These are phyloP conservation scores for Cryptoblepharus egeriae DNA, from an alignment of 2,797 vertebrate species.

Conservation along the genomic window DNA sequence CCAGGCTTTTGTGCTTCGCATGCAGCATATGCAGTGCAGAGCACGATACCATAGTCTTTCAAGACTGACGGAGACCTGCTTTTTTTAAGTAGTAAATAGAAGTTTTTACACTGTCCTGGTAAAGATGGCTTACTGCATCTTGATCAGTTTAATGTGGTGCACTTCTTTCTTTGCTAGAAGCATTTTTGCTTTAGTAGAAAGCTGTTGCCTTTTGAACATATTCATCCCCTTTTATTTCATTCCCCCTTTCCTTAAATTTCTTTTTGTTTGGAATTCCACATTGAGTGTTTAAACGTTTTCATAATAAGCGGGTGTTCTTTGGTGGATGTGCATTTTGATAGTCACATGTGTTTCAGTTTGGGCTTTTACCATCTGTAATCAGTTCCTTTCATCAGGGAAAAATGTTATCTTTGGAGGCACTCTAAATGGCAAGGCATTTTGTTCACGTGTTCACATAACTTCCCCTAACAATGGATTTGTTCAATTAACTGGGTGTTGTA, in stretches of 20 bases:
- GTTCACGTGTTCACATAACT: not conserved
- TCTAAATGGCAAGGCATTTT: not conserved
- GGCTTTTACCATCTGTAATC: constrained; percentile 17
- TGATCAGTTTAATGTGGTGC: not conserved
- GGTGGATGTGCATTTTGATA: constrained; percentile 5
- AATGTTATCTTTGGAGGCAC: not conserved
- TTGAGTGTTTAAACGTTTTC: not conserved
- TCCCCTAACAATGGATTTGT: constrained; percentile 16
- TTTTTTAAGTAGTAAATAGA: not conserved
- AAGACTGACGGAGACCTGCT: too few relatives aligned
- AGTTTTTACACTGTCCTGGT: not conserved
- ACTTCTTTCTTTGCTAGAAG: fast-evolving
- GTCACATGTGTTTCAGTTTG: not conserved
- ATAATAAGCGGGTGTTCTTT: constrained; percentile 6
- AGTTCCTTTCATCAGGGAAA: not conserved
- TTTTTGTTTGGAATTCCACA: not conserved
- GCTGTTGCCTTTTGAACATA: not conserved
- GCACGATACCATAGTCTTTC: too few relatives aligned
- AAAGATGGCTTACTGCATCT: not conserved
- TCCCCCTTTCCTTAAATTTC: not conserved
- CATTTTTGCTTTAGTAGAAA: not conserved
- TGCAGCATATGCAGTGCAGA: too few relatives aligned
- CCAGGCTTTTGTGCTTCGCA: too few relatives aligned
- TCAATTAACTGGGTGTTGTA: not conserved
- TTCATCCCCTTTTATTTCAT: constrained; percentile 6